A percentile compares a stretch with the other conserved stretches of the same genome.
Evolutionary conservation across 1,140 invertebrate genomes (phyloP).

Genomic region (Aradophagus sp.): DNA sequence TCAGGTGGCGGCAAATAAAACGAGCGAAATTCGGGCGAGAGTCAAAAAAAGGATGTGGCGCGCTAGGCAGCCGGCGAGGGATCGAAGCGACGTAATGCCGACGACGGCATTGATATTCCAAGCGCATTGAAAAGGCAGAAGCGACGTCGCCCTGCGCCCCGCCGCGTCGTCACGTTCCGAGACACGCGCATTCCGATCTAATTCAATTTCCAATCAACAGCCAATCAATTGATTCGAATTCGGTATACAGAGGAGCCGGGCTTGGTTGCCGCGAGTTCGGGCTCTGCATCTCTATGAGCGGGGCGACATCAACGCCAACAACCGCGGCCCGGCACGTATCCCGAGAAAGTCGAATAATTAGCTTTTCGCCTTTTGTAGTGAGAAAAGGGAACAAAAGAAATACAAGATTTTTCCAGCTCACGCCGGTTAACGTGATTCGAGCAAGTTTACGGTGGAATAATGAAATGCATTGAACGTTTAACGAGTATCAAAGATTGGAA

Average conservation of each 20-base stretch:
- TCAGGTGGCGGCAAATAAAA: constrained; percentile 14
- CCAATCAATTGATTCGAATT: constrained; percentile 78
- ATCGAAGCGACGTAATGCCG: constrained; percentile 57
- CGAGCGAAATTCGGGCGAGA: constrained; percentile 21
- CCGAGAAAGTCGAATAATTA: constrained; percentile 63
- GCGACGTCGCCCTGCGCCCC: constrained; percentile 48
- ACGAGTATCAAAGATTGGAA: too few species aligned
- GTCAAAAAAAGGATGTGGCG: constrained; percentile 11
- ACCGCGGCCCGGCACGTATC: constrained; percentile 52
- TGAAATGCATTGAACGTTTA: too few species aligned
- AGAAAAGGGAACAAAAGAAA: constrained; percentile 19
- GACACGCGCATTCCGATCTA: constrained; percentile 76
- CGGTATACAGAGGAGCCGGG: constrained; percentile 69
- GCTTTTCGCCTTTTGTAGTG: constrained; percentile 61
- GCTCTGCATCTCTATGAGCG: constrained; percentile 70
- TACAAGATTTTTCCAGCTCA: too few species aligned
- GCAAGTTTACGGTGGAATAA: too few species aligned
- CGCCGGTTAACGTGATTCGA: too few species aligned
- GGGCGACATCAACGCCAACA: constrained; percentile 39
- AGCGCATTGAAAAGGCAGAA: constrained; percentile 64
- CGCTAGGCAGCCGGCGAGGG: constrained; percentile 15
- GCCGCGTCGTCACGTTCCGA: constrained; percentile 56
- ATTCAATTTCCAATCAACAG: constrained; percentile 79
- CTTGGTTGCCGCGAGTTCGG: constrained; percentile 60
- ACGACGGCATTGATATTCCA: constrained; percentile 69